Base-by-base conservation (phyloP, 2,797 vertebrate species). In the Telmatherina bonti region DNA sequence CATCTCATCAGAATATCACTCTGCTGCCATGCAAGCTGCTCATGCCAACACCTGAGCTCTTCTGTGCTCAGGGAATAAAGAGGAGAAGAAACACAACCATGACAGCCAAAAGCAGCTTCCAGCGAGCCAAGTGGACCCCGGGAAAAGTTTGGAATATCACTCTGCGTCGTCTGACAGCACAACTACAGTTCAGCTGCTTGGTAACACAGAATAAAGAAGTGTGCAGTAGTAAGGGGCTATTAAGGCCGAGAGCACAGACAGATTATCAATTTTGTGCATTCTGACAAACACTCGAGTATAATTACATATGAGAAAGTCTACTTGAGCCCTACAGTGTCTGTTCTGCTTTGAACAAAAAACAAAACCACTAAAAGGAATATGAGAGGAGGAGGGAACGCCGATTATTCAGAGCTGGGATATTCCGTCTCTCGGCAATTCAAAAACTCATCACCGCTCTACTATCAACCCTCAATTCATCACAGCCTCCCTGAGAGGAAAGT, bases 41-140 rank as follows among this genome's bases (percentile, higher is more conserved):
- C 74, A 75, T 79, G 87, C 87, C 85, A 90, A 89, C 91, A 93
- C 91, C 91, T 90, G 92, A 88, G 84, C 89, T 87, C 82, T 78
- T 74, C 72, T 0, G 55, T 59, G 79, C 52, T 74, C 64, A 1
- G 86, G 80, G 84, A 84, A 81, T 81, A 74, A 74, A 70, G 61
- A 59, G 60, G 72, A 68, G 71, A 38, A 71, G 59, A 68, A 74
- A 79, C 68, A 70, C 58, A 69, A 60, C 49, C 9, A 11, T 61
- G 47, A 47, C 73, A 62, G 79, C 84, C 76, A 74, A 62, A 31
- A 35, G 58, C 54, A 57, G 79, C 73, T 71, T 53, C 73, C 22
- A 64, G 58, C 56, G n/a, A 49, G 79, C 77, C 41, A 76, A 80
- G 59, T 55, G 66, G 84, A 78, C 18, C 73, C 66, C 41, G 54